Evolutionary conservation across 2,113 vertebrate genomes (phyloP), one percentile per base, ranked within the genome.

Genomic region (Anseranas semipalmata): DNA sequence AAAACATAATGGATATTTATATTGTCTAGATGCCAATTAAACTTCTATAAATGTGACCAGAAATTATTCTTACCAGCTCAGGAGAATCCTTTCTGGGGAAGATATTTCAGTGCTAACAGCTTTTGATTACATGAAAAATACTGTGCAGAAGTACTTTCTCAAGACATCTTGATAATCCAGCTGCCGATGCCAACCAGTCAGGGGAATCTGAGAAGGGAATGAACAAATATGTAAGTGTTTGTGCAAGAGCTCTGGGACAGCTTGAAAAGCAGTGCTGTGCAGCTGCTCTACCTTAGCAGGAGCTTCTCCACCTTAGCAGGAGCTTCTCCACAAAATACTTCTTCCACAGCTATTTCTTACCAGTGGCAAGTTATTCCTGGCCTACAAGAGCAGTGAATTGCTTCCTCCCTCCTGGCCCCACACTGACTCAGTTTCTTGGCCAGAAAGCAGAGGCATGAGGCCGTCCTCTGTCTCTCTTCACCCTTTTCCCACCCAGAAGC

Each of bases 1-100:
- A 73, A 79, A 93, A 89, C 22, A 63, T 27, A 78, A 75, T 25
- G 43, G 71, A 55, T 70, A 85, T 75, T 87, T 90, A 70, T 79
- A 77, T 95, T 89, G 46, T 81, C 77, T 87, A 73, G 52, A 75
- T 60, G 62, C 24, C 82, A 90, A 78, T 90, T 77, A 67, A 86
- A 84, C 41, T 52, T 83, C 63, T 74, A 85, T 50, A 94, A 85
- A 80, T 33, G 55, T 43, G 46, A 89, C 33, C 65, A 89, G 78
- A 92, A 95, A 94, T 77, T 48, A 85, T 85, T 85, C 94, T 92
- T 68, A 87, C 73, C 80, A 59, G 60, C 84, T 91, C 71, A 89
- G 59, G 77, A 85, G 45, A 92, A 92, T 87, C 67, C 68, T 52
- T 75, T 75, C 63, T 90, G 32, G 52, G 82, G 87, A 70, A 95